phyloP scores from a whole-genome alignment of 92 coral and sea anemone genomes.

The Pocillopora grandis region DNA sequence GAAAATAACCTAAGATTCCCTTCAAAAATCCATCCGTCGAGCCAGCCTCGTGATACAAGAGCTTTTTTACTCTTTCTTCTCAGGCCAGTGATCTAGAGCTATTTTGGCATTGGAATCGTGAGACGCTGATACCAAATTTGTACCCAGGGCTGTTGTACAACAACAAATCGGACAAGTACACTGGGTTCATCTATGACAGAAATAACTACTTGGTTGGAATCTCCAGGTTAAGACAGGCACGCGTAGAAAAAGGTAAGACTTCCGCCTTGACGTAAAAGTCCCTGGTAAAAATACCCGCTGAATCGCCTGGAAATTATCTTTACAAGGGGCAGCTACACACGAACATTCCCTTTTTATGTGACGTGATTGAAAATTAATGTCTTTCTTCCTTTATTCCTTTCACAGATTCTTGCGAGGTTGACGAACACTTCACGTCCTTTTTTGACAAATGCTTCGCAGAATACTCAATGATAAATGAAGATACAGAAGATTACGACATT shows the following conservation, averaged over 20 bases:
- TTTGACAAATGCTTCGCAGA: conserved; percentile 64
- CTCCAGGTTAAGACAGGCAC: conserved; percentile 81
- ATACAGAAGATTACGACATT: conserved; percentile 56
- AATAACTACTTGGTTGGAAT: conserved; percentile 84
- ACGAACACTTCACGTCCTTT: conserved; percentile 22
- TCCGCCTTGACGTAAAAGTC: too few relatives aligned
- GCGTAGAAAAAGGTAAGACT: conserved; percentile 57
- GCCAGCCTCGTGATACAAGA: not conserved
- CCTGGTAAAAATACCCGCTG: too few relatives aligned
- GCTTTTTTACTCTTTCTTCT: not conserved
- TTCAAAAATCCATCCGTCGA: not conserved
- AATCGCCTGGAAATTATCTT: too few relatives aligned
- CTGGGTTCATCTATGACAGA: conserved; percentile 74
- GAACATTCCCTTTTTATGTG: too few relatives aligned
- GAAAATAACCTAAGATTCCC: not conserved
- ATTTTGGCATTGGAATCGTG: conserved; percentile 88
- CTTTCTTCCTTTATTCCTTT: not conserved
- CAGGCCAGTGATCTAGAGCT: conserved; percentile 76
- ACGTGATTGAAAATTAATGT: not conserved
- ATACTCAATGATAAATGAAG: conserved; percentile 58
- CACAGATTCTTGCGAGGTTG: conserved; percentile 71
- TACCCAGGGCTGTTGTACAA: conserved; percentile 80
- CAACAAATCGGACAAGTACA: conserved; percentile 59
- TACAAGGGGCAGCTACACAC: too few relatives aligned
- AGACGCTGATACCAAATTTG: conserved; percentile 62